Evolutionary conservation across 2,888 invertebrate genomes (phyloP).

Genomic region (Mesorhabditis sp.): DNA sequence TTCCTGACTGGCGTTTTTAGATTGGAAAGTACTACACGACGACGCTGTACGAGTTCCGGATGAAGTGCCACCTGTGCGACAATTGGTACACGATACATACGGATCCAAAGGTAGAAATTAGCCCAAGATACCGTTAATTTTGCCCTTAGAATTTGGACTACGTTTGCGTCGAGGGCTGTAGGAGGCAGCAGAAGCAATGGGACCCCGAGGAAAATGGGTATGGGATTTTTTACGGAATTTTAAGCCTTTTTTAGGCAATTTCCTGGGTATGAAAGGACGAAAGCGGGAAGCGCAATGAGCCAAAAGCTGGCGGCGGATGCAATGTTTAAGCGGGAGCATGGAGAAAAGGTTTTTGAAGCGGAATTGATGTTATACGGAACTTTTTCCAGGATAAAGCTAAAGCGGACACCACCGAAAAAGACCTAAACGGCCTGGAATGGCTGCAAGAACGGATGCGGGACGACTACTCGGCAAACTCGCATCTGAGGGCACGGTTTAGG

Average conservation of each 20-base stretch:
- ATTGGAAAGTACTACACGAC: conserved; percentile 96
- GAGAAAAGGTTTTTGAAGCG: conserved; percentile 65
- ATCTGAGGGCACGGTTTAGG: conserved; percentile 78
- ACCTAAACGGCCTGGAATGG: conserved; percentile 76
- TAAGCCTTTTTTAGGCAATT: neutral
- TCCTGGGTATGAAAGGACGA: conserved; percentile 21
- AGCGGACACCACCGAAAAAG: conserved; percentile 83
- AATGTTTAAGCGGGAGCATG: conserved; percentile 95
- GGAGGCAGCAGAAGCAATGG: conserved; percentile 95
- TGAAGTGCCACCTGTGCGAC: conserved; percentile 97
- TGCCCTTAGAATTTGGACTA: conserved; percentile 84
- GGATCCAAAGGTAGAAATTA: conserved; percentile 77
- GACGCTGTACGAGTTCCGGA: conserved; percentile 92
- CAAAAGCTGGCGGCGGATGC: conserved; percentile 87
- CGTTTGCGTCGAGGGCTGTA: conserved; percentile 86
- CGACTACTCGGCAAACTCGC: conserved; percentile 84
- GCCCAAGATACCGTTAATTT: neutral
- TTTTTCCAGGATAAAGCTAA: conserved; percentile 45
- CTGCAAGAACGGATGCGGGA: conserved; percentile 83
- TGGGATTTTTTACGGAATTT: neutral
- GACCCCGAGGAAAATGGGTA: conserved; percentile 80
- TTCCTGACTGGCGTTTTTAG: conserved; percentile 15
- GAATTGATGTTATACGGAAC: neutral
- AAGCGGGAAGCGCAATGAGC: conserved; percentile 77
- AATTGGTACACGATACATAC: conserved; percentile 97